phyloP scores from a whole-genome alignment of 2,113 vertebrate species.

The Morphnarchus princeps region DNA sequence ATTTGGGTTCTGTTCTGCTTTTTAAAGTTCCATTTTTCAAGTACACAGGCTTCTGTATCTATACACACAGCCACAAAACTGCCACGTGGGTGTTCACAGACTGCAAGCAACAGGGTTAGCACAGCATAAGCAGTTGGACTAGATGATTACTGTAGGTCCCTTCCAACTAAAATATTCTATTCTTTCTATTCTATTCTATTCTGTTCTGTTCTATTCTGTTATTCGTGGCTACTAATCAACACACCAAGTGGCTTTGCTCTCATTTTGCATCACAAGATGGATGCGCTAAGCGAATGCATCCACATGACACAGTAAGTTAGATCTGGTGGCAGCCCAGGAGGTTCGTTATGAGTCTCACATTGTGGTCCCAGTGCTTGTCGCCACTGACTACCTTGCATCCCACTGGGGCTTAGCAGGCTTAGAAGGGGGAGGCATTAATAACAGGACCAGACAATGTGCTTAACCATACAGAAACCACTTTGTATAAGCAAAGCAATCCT shows the following conservation, averaged over 20 bases:
- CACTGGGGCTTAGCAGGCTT: neutral
- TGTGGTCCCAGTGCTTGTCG: neutral
- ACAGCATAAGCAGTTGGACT: neutral
- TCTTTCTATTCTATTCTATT: neutral
- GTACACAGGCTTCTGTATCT: neutral
- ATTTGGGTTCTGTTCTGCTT: neutral
- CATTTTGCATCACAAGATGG: neutral
- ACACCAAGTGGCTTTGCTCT: neutral
- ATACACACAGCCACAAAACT: neutral
- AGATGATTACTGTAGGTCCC: rapidly evolving
- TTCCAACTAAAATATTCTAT: neutral
- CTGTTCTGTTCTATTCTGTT: neutral
- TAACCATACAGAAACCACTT: neutral
- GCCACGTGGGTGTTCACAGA: neutral
- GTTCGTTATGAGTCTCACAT: neutral
- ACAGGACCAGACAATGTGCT: neutral
- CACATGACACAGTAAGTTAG: neutral
- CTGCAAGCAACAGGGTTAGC: neutral
- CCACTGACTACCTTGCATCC: neutral
- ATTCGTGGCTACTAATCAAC: neutral
- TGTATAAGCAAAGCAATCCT: neutral
- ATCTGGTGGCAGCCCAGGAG: neutral
- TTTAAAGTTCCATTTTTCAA: neutral
- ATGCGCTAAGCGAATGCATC: neutral
- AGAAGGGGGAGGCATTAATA: neutral